Base-by-base conservation (phyloP, 2,888 invertebrate genomes). In the Orthosia gothica region DNA sequence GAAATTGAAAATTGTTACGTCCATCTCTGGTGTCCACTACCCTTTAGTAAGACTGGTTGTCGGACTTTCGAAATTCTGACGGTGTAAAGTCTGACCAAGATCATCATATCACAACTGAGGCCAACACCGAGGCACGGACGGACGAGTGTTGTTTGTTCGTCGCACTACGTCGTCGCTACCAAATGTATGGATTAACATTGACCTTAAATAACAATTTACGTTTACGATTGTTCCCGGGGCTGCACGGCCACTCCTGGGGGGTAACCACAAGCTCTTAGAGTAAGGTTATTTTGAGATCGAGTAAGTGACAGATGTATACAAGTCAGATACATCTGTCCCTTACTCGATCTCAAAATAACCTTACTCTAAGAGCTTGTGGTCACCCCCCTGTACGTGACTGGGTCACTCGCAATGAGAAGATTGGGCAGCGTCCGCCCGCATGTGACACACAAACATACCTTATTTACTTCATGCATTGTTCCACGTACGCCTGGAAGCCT, bases 171-270 rank as follows among this genome's bases (percentile, higher is more conserved):
- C 45, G 47, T 62, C 45, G 20, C 54, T 57, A 63, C 70, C 55
- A 77, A 84, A 83, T 78, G 45, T 74, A 59, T 77, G 68, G 74
- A 81, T 89, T 92, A 92, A 90, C 93, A 93, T 94, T 95, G 95
- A 95, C 95, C 95, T 93, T 94, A 94, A 91, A 92, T 91, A 91
- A 90, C 92, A 93, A 94, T 94, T 92, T 91, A 90, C 89, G 87
- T 92, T 92, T 93, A 93, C 92, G 90, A 91, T 91, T 90, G 86
- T 89, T 89, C 87, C 89, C 84, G 89, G 88, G 89, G 84, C 87
- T 81, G 86, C 77, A 67, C 76, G 81, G 87, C 80, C 87, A 83
- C 83, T 85, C 82, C 81, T n/a, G n/a, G n/a, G n/a, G n/a, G n/a
- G n/a, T n/a, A n/a, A n/a, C n/a, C n/a, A n/a, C n/a, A n/a, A n/a